Conservation (phyloP, 2,888 invertebrate genomes). For the Drosophila siamana region DNA sequence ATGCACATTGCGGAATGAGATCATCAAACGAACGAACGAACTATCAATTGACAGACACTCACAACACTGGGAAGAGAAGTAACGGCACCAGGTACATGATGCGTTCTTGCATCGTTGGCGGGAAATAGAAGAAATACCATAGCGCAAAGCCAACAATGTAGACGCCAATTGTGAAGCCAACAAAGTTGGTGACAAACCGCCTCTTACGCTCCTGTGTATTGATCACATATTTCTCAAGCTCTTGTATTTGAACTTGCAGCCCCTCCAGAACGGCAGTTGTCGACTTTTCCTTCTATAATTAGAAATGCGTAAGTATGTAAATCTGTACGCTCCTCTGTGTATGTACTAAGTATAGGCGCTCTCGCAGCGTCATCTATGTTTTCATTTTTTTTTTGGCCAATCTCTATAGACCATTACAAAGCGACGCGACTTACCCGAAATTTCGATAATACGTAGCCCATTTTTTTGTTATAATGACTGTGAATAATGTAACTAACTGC, state of each 20-base stretch:
- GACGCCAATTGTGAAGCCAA: conserved; percentile 89
- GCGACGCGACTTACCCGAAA: conserved; percentile 87
- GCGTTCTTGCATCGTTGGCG: conserved; percentile 90
- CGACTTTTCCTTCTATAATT: conserved; percentile 86
- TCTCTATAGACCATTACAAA: not conserved
- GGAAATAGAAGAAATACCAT: conserved; percentile 93
- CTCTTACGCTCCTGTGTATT: conserved; percentile 93
- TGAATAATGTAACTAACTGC: conserved; percentile 24
- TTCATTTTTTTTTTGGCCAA: not conserved
- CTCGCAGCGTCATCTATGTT: conserved; percentile 26
- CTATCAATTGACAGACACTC: conserved; percentile 85
- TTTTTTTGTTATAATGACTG: conserved; percentile 75
- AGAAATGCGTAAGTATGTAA: conserved; percentile 56
- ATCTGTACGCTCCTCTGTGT: conserved; percentile 24
- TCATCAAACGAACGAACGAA: conserved; percentile 28
- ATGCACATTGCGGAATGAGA: conserved; percentile 28
- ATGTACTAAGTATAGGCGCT: conserved; percentile 20
- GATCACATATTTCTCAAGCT: conserved; percentile 92
- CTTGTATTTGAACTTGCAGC: conserved; percentile 92
- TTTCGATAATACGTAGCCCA: conserved; percentile 89
- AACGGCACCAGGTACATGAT: conserved; percentile 92
- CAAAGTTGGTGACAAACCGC: conserved; percentile 92
- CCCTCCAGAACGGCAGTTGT: conserved; percentile 88
- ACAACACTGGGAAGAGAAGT: conserved; percentile 93
- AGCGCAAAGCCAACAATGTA: conserved; percentile 90